Base-by-base conservation (phyloP, 2,113 vertebrate species). In the Colossoma macropomum region DNA sequence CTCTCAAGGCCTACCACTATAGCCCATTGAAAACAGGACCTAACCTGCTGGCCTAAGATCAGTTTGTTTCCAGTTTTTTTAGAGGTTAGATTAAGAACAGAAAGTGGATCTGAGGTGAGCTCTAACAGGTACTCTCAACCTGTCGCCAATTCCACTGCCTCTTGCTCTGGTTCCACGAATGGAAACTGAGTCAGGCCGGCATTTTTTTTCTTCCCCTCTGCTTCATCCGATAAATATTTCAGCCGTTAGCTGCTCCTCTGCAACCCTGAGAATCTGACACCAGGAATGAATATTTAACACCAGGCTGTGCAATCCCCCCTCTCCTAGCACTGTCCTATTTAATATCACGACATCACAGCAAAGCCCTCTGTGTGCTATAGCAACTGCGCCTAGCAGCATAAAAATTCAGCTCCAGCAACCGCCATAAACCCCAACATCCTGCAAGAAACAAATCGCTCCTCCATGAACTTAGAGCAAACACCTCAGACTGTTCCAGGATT, bases 251-350 rank as follows among this genome's bases (percentile, higher is more conserved):
- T 76, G 87, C 66, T 84, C 87, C 66, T 84, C 84, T 77, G 87
- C 87, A 86, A 84, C 85, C 71, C 78, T 25, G 88, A 68, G 87
- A 91, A 86, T 90, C 90, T 87, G 84, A 92, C 86, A 90, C 89
- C 83, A 65, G 65, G 81, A 60, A 92, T 93, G 85, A 93, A 94
- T 94, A 93, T 93, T 93, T 91, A 91, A 91, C 87, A 89, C 81
- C 86, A 75, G 79, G 79, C 82, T 83, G 82, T 50, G 70, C 82
- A 74, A 74, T 77, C 23, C 10, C 81, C 80, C 75, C 71, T 79
- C 28, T 86, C 81, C 84, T 56, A 72, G 66, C 74, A 25, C 79
- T 84, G 79, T 79, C 38, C 66, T 87, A 89, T 62, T 83, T 65
- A 77, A 74, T 76, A 81, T 25, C 81, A 77, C 34, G 19, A 76